Evolutionary conservation across 2,797 vertebrate genomes (phyloP).

Genomic region (Centroberyx gerrardi): DNA sequence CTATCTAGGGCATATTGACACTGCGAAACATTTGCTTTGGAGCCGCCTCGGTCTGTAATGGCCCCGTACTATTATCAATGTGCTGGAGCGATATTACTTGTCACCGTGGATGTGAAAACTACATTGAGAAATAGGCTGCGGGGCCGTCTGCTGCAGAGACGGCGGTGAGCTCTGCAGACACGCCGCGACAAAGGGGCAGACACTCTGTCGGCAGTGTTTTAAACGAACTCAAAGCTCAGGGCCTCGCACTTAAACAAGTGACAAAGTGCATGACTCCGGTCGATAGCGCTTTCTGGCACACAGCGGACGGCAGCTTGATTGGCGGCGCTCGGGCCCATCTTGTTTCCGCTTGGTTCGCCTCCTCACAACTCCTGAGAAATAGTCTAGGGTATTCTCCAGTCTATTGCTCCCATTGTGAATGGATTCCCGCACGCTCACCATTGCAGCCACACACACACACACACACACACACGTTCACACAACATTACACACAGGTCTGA

Average conservation of each 20-base stretch:
- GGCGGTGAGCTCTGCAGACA: conserved; percentile 28
- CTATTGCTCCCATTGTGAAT: not conserved
- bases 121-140: conserved; percentile 33
- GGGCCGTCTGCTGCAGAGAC: conserved; percentile 24
- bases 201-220: conserved; percentile 22
- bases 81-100: conserved; percentile 32
- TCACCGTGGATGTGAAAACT: conserved; percentile 33
- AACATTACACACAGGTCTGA: not conserved
- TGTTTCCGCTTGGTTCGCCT: not conserved
- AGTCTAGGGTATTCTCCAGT: not conserved
- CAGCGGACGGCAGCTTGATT: not conserved
- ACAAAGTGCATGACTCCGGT: conserved; percentile 26
- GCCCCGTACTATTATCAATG: conserved; percentile 32
- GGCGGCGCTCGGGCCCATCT: not conserved
- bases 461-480: not conserved
- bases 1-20: conserved; percentile 48
- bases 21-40: conserved; percentile 17
- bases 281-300: conserved; percentile 7
- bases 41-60: conserved; percentile 29
- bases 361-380: not conserved
- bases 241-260: conserved; percentile 32
- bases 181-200: conserved; percentile 32
- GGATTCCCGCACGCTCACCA: not conserved
- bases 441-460: conserved; percentile 5
- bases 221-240: conserved; percentile 18